Conservation (phyloP, 2,113 vertebrate genomes). For the Potamarius usumacintae region DNA sequence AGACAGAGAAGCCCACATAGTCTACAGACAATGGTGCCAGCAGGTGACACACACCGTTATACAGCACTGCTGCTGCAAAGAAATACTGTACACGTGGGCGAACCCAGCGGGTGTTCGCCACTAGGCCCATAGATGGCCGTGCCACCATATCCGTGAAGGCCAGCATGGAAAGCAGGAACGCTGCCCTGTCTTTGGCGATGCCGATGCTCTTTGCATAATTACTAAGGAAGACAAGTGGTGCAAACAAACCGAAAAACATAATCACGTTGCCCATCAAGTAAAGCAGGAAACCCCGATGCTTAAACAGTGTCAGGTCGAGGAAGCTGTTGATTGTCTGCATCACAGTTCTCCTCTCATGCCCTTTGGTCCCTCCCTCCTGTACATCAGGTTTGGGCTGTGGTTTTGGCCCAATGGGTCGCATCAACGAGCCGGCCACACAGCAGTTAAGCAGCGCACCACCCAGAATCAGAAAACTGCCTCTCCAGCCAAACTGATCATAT, state of each 20-base stretch:
- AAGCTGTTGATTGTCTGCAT: slow-evolving; percentile 88
- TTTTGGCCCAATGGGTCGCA: slow-evolving; percentile 88
- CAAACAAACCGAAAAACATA: slow-evolving; percentile 95
- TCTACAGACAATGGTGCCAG: slow-evolving; percentile 77
- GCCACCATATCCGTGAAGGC: slow-evolving; percentile 98
- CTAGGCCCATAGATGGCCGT: slow-evolving; percentile 92
- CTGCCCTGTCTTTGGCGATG: slow-evolving; percentile 85
- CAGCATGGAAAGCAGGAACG: slow-evolving; percentile 90
- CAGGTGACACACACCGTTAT: slow-evolving; percentile 90
- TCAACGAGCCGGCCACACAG: slow-evolving; percentile 92
- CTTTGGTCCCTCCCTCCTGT: slow-evolving; percentile 51
- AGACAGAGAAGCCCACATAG: slow-evolving; percentile 85
- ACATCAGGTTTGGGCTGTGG: slow-evolving; percentile 54
- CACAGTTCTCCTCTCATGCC: slow-evolving; percentile 66
- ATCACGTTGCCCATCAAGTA: slow-evolving; percentile 89
- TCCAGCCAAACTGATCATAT: slow-evolving; percentile 87
- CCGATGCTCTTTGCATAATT: slow-evolving; percentile 89
- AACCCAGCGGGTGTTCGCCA: slow-evolving; percentile 92
- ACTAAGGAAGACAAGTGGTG: slow-evolving; percentile 93
- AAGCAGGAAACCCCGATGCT: slow-evolving; percentile 91
- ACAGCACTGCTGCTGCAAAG: slow-evolving; percentile 84
- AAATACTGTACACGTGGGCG: slow-evolving; percentile 91
- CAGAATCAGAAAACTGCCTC: slow-evolving; percentile 95
- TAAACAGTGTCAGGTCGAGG: slow-evolving; percentile 90
- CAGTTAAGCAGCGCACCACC: slow-evolving; percentile 91